Percentiles rank a stretch among this genome's conserved stretches.
phyloP scores from a whole-genome alignment of 2,888 invertebrate species.

The Ypsolopha sequella region DNA sequence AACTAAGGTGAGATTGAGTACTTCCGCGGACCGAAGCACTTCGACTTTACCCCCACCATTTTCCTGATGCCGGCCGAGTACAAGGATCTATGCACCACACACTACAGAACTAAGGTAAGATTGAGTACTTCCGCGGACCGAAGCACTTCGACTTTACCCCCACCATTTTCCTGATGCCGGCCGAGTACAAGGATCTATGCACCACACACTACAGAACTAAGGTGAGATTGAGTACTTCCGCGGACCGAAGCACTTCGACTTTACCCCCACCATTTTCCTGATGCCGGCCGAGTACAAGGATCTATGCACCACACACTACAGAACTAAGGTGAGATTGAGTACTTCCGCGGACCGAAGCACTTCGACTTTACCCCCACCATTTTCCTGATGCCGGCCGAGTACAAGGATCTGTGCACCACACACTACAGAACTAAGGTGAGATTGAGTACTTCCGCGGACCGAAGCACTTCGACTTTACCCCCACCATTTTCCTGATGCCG shows the following conservation, averaged over 20 bases:
- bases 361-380: constrained; percentile 97
- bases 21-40: constrained; percentile 86
- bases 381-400: constrained; percentile 94
- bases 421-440: constrained; percentile 84
- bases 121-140: constrained; percentile 87
- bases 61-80: constrained; percentile 95
- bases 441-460: constrained; percentile 89
- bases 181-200: constrained; percentile 84
- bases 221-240: constrained; percentile 89
- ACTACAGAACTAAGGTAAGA: constrained; percentile 86
- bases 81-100: constrained; percentile 76
- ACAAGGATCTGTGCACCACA: constrained; percentile 77
- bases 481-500: constrained; percentile 95
- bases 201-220: constrained; percentile 79
- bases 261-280: constrained; percentile 96
- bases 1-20: constrained; percentile 92
- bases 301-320: constrained; percentile 73
- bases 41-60: constrained; percentile 95
- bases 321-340: constrained; percentile 91
- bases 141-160: constrained; percentile 96
- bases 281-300: constrained; percentile 90
- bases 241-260: constrained; percentile 90
- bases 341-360: constrained; percentile 85
- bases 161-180: constrained; percentile 94
- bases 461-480: constrained; percentile 94